Conservation (phyloP, 2,797 vertebrate genomes). For the Buphagus erythrorhynchus region DNA sequence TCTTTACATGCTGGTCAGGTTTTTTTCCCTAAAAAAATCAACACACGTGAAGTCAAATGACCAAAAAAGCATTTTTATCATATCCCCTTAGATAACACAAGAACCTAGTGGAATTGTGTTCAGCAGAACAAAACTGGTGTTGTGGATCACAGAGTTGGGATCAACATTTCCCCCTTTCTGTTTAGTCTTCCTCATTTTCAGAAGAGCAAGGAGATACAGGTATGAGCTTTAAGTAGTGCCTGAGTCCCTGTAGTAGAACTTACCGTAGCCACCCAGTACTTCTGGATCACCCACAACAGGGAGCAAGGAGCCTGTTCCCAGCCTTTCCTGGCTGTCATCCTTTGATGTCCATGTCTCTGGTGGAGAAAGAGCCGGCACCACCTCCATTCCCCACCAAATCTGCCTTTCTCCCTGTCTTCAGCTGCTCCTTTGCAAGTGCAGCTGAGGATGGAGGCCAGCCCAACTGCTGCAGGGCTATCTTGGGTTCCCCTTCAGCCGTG, state of each 20-base stretch:
- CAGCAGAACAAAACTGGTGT: background rate
- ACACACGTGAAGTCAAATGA: background rate
- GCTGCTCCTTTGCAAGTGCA: background rate
- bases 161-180: background rate
- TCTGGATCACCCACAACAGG: background rate
- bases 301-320: background rate
- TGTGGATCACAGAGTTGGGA: background rate
- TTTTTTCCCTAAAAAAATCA: background rate
- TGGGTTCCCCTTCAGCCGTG: background rate
- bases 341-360: fast-evolving
- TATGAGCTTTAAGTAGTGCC: background rate
- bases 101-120: background rate
- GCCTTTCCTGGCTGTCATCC: background rate
- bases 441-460: background rate
- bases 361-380: fast-evolving
- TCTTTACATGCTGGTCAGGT: background rate
- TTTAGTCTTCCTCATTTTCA: background rate
- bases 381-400: background rate
- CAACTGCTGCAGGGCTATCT: background rate
- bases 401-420: background rate
- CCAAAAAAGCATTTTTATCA: background rate
- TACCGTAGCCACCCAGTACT: background rate
- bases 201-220: background rate
- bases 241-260: background rate
- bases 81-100: fast-evolving